A percentile compares a stretch with the other conserved stretches of the same genome.
Conservation (phyloP, 2,888 invertebrate genomes). For the Zhengitettix transpicula region DNA sequence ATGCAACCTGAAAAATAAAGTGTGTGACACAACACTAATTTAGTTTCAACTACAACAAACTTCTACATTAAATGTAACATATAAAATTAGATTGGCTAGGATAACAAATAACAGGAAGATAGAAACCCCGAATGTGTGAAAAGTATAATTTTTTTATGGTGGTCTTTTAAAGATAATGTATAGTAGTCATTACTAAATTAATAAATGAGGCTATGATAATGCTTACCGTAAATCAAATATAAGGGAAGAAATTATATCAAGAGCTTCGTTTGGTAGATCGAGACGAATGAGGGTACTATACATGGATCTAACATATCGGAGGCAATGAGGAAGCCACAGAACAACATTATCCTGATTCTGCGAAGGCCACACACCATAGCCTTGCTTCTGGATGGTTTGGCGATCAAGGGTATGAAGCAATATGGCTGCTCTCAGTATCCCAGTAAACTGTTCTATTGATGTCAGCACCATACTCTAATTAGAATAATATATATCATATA, state of each 20-base stretch:
- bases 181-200: too few relatives aligned
- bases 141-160: too few relatives aligned
- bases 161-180: too few relatives aligned
- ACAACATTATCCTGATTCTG: slow-evolving; percentile 23
- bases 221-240: slow-evolving; percentile 63
- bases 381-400: slow-evolving; percentile 15
- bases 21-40: too few relatives aligned
- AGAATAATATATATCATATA: slow-evolving; percentile 7
- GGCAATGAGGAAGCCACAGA: slow-evolving; percentile 62
- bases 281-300: slow-evolving; percentile 65
- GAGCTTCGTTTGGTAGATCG: slow-evolving; percentile 75
- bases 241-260: slow-evolving; percentile 67
- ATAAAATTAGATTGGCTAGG: too few relatives aligned
- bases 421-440: slow-evolving; percentile 54
- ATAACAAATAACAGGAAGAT: too few relatives aligned
- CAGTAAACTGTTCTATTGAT: slow-evolving; percentile 56
- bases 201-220: too few relatives aligned
- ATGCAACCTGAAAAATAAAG: slow-evolving; percentile 36
- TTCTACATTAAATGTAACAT: too few relatives aligned
- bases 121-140: too few relatives aligned
- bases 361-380: slow-evolving; percentile 33
- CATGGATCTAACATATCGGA: slow-evolving; percentile 63
- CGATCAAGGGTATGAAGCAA: slow-evolving; percentile 43
- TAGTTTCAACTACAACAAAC: too few relatives aligned
- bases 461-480: slow-evolving; percentile 60